phyloP scores from a whole-genome alignment of 2,888 invertebrate species.

The Drosophila putrida region DNA sequence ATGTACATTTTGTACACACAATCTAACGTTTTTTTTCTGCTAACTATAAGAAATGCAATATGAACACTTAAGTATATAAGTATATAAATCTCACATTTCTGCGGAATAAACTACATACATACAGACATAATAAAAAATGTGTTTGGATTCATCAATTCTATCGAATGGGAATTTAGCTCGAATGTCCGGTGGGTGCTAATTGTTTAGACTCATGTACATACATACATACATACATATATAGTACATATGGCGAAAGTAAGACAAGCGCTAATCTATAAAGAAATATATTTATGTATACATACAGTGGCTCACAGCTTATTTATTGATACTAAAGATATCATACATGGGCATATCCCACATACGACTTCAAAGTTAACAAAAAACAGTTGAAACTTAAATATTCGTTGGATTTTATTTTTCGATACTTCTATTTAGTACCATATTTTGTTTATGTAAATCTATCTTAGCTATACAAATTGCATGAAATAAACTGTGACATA shows the following conservation, averaged over 20 bases:
- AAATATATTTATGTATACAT: not conserved
- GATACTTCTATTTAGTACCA: too few species aligned
- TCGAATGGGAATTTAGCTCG: slow-evolving; percentile 12
- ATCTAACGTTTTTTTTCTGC: not conserved
- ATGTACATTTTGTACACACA: not conserved
- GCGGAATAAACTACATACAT: not conserved
- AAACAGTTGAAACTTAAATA: too few species aligned
- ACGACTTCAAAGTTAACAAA: too few species aligned
- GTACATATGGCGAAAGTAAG: not conserved
- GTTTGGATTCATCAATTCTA: slow-evolving; percentile 25
- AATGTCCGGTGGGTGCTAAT: slow-evolving; percentile 22
- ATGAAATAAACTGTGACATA: too few species aligned
- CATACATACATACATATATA: slow-evolving; percentile 2
- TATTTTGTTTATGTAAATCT: too few species aligned
- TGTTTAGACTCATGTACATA: slow-evolving; percentile 16
- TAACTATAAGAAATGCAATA: not conserved
- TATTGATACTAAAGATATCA: too few species aligned
- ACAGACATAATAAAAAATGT: not conserved
- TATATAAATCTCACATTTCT: not conserved
- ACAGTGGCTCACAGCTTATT: not conserved
- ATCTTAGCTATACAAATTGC: too few species aligned
- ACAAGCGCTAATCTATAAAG: slow-evolving; percentile 12
- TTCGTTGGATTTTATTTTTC: too few species aligned
- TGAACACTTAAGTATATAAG: not conserved
- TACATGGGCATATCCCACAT: too few species aligned